Percentiles rank a stretch among this genome's conserved stretches.
Evolutionary conservation across 2,888 invertebrate genomes (phyloP).

Genomic region (Pyrrhosoma nymphula): DNA sequence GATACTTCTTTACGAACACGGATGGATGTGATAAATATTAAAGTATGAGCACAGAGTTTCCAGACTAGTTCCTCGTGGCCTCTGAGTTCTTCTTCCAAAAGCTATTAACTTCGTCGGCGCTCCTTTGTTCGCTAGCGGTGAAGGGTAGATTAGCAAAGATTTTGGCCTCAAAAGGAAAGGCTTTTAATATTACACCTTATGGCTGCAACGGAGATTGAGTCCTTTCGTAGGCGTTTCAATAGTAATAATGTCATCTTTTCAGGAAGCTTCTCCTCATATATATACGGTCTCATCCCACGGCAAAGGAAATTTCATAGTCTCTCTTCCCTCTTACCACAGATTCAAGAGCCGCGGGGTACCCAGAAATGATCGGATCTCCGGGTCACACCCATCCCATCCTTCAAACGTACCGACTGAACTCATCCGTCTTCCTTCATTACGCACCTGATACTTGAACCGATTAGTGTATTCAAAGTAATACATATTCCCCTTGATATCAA

Average conservation of each 20-base stretch:
- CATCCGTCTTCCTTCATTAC: too few species aligned
- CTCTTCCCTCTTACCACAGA: not conserved
- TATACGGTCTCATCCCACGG: not conserved
- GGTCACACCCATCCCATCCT: not conserved
- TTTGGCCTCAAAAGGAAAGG: not conserved
- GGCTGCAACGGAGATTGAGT: not conserved
- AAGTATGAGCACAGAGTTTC: not conserved
- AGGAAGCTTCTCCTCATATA: not conserved
- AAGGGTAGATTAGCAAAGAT: not conserved
- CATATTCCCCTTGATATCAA: too few species aligned
- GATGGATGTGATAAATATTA: not conserved
- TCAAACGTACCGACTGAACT: too few species aligned
- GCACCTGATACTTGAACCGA: too few species aligned
- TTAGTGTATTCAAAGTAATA: too few species aligned
- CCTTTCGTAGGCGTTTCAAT: not conserved
- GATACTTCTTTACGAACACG: too few species aligned
- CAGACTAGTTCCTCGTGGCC: not conserved
- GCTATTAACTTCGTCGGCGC: not conserved
- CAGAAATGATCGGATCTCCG: not conserved
- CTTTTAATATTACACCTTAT: conserved; percentile 5
- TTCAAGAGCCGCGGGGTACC: not conserved
- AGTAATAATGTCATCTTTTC: not conserved
- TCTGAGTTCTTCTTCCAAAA: not conserved
- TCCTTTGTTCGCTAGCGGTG: not conserved
- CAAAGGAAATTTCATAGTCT: not conserved